Evolutionary conservation across 2,888 invertebrate species (phyloP).

Genomic region (Geophilus truncorum): DNA sequence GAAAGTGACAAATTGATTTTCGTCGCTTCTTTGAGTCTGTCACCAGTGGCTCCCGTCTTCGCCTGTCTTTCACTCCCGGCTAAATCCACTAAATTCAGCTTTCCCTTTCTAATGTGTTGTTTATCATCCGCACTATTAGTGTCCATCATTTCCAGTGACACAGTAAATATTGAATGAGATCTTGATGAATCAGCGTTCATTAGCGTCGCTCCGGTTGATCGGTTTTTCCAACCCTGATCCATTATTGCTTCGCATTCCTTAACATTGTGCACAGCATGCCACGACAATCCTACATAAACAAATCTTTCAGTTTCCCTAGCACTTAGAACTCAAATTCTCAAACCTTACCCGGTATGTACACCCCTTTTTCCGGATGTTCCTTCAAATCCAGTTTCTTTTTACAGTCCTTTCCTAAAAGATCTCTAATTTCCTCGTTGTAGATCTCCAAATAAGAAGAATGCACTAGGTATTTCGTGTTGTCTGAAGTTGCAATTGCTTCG

Average conservation of each 20-base stretch:
- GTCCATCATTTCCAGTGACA: constrained; percentile 74
- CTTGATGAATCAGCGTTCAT: constrained; percentile 85
- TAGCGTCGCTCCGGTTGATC: constrained; percentile 75
- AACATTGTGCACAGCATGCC: constrained; percentile 71
- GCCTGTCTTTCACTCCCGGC: constrained; percentile 83
- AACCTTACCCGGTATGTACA: constrained; percentile 61
- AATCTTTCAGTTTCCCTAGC: too few species aligned
- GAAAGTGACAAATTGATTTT: constrained; percentile 84
- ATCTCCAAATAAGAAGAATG: constrained; percentile 77
- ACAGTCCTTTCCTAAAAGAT: constrained; percentile 59
- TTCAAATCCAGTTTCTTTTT: constrained; percentile 61
- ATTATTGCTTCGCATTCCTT: constrained; percentile 69
- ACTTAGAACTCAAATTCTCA: too few species aligned
- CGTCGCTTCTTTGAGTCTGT: constrained; percentile 77
- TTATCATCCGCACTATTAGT: constrained; percentile 50
- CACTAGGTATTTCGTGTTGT: constrained; percentile 64
- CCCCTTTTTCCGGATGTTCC: constrained; percentile 61
- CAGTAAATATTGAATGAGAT: constrained; percentile 81
- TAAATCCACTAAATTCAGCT: constrained; percentile 80
- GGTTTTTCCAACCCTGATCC: constrained; percentile 68
- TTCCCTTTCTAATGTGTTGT: constrained; percentile 61
- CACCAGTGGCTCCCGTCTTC: constrained; percentile 73
- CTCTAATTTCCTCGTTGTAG: constrained; percentile 73
- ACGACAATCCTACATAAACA: constrained; percentile 57
- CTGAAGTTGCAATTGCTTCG: constrained; percentile 71